Conservation (phyloP, 2,888 invertebrate species). For the Dasypolia templi region DNA sequence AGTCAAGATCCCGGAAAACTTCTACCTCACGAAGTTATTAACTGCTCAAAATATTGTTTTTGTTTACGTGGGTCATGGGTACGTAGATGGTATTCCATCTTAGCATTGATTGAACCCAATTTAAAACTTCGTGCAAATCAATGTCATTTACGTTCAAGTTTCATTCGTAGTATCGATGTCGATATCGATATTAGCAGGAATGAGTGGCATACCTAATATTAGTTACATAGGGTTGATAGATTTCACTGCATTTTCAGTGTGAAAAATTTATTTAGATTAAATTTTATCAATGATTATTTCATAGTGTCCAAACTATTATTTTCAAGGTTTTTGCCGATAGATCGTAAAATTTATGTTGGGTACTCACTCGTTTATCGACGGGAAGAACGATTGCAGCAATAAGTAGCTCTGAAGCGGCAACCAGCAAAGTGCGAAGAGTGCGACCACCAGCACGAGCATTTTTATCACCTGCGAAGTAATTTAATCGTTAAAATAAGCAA, state of each 20-base stretch:
- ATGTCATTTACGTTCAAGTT: slow-evolving; percentile 7
- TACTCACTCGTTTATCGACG: slow-evolving; percentile 93
- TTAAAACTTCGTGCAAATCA: background rate
- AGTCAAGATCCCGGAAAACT: slow-evolving; percentile 1
- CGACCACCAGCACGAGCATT: slow-evolving; percentile 96
- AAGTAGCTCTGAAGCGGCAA: slow-evolving; percentile 94
- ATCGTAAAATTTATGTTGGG: background rate
- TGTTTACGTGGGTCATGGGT: slow-evolving; percentile 1
- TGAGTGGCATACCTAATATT: background rate
- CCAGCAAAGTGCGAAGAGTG: slow-evolving; percentile 96
- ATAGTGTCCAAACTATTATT: background rate
- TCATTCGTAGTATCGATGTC: background rate
- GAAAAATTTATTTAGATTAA: background rate
- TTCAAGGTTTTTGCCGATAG: background rate
- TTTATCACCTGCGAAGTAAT: slow-evolving; percentile 93
- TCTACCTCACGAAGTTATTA: slow-evolving; percentile 17
- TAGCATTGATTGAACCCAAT: background rate
- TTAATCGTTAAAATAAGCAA: slow-evolving; percentile 23
- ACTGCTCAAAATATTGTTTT: slow-evolving; percentile 21
- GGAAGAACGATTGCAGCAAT: slow-evolving; percentile 93
- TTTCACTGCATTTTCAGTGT: background rate
- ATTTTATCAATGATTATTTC: background rate
- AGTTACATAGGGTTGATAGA: background rate
- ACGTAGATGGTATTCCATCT: background rate
- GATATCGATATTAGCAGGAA: background rate